phyloP scores from a whole-genome alignment of 2,797 vertebrate species.

The Muscicapa striata region DNA sequence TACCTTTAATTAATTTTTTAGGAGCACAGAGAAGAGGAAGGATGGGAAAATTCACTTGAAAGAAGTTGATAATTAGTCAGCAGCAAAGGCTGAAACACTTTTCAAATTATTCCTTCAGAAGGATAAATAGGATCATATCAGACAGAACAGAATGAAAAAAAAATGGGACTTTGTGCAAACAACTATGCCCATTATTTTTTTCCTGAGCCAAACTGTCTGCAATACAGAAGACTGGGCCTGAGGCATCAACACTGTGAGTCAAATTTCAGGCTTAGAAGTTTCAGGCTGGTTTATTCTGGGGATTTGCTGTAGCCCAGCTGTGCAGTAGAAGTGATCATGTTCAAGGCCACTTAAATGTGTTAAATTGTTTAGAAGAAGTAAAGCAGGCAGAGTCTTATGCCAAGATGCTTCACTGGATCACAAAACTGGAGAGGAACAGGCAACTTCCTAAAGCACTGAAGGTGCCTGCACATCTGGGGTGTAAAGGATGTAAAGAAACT shows the following conservation, averaged over 20 bases:
- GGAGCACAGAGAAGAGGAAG: background rate
- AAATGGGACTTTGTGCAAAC: background rate
- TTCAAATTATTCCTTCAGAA: background rate
- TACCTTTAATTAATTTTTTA: background rate
- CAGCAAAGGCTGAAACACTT: background rate
- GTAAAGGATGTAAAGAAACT: background rate
- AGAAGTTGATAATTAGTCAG: background rate
- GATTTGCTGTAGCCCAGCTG: background rate
- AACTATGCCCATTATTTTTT: background rate
- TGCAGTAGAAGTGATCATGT: background rate
- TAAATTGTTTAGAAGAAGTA: conserved; percentile 45
- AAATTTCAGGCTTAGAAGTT: conserved; percentile 33
- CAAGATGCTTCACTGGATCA: background rate
- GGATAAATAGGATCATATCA: conserved; percentile 1
- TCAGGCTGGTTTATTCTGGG: conserved; percentile 10
- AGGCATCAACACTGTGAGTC: background rate
- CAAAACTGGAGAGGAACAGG: conserved; percentile 17
- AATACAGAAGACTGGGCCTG: background rate
- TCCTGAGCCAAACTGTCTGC: background rate
- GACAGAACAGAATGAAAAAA: background rate
- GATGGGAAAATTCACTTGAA: background rate
- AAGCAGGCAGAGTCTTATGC: conserved; percentile 24
- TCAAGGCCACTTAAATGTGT: conserved; percentile 13
- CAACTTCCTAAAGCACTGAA: background rate
- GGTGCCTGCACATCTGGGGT: background rate